Evolutionary conservation across 2,797 vertebrate species (phyloP).

Genomic region (Coregonus sp.): DNA sequence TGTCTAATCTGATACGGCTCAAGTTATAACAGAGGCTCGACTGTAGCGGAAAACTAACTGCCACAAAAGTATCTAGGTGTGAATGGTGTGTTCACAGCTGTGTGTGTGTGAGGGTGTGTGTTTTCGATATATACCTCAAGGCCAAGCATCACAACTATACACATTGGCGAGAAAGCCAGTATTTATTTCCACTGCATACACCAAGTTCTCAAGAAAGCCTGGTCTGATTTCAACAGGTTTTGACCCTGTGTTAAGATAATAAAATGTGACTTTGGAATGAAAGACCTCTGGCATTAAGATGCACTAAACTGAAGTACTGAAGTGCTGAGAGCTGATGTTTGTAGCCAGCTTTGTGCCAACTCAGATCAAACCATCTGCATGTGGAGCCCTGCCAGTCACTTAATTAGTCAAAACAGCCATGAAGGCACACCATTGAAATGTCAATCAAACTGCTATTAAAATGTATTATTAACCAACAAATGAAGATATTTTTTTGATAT

Average conservation of each 20-base stretch:
- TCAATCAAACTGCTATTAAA: not conserved
- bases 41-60: not conserved
- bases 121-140: not conserved
- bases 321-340: conserved; percentile 8
- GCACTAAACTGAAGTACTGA: conserved; percentile 8
- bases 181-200: conserved; percentile 39
- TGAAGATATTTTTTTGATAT: no score
- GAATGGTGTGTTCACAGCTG: conserved; percentile 4
- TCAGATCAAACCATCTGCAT: conserved; percentile 28
- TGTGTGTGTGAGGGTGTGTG: not conserved
- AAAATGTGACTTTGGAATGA: conserved; percentile 20
- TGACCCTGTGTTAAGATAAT: conserved; percentile 32
- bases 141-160: conserved; percentile 14
- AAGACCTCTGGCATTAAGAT: conserved; percentile 19
- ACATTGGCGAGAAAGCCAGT: not conserved
- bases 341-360: conserved; percentile 5
- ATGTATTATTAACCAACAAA: not conserved
- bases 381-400: conserved; percentile 12
- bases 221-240: conserved; percentile 36
- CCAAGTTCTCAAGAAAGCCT: conserved; percentile 33
- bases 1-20: not conserved
- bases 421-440: not conserved
- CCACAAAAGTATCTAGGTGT: not conserved
- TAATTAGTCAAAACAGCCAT: not conserved
- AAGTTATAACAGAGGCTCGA: not conserved